Evolutionary conservation across 2,888 invertebrate genomes (phyloP).

Genomic region (Caenorhabditis sulstoni): DNA sequence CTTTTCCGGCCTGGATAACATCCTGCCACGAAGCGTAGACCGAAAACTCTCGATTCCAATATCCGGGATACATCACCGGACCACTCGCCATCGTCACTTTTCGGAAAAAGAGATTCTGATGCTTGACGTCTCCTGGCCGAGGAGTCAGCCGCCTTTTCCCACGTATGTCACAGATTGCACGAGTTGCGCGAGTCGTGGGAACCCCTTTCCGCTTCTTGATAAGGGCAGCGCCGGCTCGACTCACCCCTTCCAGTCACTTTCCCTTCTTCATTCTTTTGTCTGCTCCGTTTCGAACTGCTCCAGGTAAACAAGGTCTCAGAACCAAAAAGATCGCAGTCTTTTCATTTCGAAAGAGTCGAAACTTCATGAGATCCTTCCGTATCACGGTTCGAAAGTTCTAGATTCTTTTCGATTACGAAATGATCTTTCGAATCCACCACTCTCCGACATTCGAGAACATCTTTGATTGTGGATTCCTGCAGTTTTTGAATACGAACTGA

Average conservation of each 20-base stretch:
- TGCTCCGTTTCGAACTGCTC: background rate
- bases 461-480: no score
- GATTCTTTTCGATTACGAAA: no score
- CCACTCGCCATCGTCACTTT: background rate
- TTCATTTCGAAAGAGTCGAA: no score
- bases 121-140: conserved; percentile 34
- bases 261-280: background rate
- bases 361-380: no score
- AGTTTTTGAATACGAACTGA: no score
- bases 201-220: conserved; percentile 16
- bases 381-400: no score
- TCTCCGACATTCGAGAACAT: no score
- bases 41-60: no score
- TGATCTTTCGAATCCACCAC: no score
- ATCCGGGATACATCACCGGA: background rate
- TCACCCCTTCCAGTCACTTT: background rate
- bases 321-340: background rate
- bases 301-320: background rate
- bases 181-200: conserved; percentile 33
- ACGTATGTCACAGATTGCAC: conserved; percentile 39
- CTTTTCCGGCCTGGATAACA: background rate
- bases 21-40: background rate
- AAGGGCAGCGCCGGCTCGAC: conserved; percentile 6
- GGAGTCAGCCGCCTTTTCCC: conserved; percentile 28
- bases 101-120: conserved; percentile 5